Base-by-base conservation (phyloP, 2,113 vertebrate genomes). In the Nymphicus hollandicus region DNA sequence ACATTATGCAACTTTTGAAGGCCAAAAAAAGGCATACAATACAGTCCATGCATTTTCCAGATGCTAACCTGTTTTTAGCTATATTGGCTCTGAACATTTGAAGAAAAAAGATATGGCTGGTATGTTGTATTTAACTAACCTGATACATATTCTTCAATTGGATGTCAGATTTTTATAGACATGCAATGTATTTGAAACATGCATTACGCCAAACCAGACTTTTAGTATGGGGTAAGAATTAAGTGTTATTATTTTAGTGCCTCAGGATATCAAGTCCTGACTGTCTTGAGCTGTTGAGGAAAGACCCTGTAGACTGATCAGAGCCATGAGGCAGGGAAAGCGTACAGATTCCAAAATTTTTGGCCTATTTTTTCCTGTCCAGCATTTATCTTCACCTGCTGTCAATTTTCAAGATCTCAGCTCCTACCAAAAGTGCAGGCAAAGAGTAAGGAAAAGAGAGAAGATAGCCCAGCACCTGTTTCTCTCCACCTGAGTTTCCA, bases 401-500 rank as follows among this genome's bases (percentile, higher is more conserved):
- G 66, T 18, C 73, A 91, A 35, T 81, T 95, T 91, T 81, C 70
- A 94, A 87, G 63, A 78, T 64, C 76, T 78, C 81, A 63, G 65
- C 94, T 95, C 95, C 95, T 91, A 95, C 65, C 56, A 3, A 88
- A 80, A 93, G 73, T 96, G 93, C 86, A 95, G 93, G 94, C 87
- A 98, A 92, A 96, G 93, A 96, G 97, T 43, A 80, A 97, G 61
- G 93, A 95, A 88, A 97, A 96, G 93, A 91, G 50, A 98, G 90
- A 95, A 94, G 77, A 97, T 68, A 97, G 97, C 96, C 81, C 69
- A 97, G 97, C 99, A 99, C 99, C 99, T 99, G 99, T 98, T 99
- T 99, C 97, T 99, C 99, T 98, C 98, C 99, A 98, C 98, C 98
- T 17, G 99, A 96, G 98, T 97, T 98, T 97, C 99, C 98, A 98